Evolutionary conservation across 2,113 vertebrate genomes (phyloP).

Genomic region (Pyrgilauda ruficollis): DNA sequence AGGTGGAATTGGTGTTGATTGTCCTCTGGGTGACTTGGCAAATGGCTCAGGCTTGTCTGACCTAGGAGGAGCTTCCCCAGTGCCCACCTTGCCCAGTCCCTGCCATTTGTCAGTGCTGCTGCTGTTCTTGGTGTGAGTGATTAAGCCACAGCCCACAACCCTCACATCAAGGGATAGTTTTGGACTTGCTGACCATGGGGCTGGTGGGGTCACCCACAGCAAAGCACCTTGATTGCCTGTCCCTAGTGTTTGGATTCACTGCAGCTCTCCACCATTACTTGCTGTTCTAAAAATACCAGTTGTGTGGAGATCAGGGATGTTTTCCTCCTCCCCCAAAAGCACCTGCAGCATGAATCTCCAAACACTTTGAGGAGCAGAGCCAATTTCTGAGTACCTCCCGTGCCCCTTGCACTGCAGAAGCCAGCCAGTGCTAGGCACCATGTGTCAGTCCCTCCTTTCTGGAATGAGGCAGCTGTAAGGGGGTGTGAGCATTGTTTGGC

Average conservation of each 20-base stretch:
- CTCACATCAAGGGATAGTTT: rapidly evolving
- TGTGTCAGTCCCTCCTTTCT: rapidly evolving
- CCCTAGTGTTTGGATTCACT: not conserved
- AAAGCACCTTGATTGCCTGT: rapidly evolving
- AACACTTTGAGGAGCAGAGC: not conserved
- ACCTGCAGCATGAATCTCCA: not conserved
- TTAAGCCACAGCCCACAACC: rapidly evolving
- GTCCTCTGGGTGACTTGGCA: not conserved
- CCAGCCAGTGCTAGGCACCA: rapidly evolving
- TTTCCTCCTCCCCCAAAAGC: not conserved
- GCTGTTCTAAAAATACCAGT: rapidly evolving
- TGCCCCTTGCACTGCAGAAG: not conserved
- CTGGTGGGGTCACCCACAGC: not conserved
- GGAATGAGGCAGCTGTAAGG: rapidly evolving
- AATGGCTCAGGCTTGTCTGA: not conserved
- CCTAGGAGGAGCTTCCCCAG: not conserved
- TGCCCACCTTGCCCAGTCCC: not conserved
- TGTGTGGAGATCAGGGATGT: not conserved
- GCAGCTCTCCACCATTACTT: not conserved
- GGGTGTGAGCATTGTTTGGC: not conserved
- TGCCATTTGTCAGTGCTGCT: rapidly evolving
- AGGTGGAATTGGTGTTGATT: not conserved
- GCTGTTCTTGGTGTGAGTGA: not conserved
- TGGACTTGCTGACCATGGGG: rapidly evolving
- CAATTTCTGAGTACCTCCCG: rapidly evolving